Evolutionary conservation across 2,113 vertebrate genomes (phyloP).

Genomic region (Felis catus): DNA sequence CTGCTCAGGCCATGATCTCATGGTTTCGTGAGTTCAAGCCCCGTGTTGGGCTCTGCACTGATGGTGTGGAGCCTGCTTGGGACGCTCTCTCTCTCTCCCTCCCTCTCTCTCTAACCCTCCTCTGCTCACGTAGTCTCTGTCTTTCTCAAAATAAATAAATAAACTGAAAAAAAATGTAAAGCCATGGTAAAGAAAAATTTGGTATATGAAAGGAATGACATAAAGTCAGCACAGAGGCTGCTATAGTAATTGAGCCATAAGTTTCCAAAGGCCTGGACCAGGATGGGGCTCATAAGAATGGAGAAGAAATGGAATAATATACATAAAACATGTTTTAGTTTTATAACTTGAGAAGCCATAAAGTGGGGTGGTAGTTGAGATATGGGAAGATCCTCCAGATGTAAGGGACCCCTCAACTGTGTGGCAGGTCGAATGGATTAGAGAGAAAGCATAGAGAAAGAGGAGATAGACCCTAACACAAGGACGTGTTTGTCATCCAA

Average conservation of each 20-base stretch:
- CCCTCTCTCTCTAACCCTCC: too few species aligned
- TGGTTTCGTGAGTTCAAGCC: too few species aligned
- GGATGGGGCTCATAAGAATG: neutral
- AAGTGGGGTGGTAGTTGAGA: neutral
- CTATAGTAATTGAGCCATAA: neutral
- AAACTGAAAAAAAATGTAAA: neutral
- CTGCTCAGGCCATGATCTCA: too few species aligned
- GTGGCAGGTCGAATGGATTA: neutral
- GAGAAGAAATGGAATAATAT: neutral
- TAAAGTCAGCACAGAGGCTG: neutral
- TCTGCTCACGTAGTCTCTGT: too few species aligned
- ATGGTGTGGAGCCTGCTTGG: too few species aligned
- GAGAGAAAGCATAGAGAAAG: neutral
- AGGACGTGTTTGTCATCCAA: neutral
- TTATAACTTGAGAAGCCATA: neutral
- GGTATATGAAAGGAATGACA: neutral
- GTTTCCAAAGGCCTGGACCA: neutral
- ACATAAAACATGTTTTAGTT: neutral
- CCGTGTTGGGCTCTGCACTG: too few species aligned
- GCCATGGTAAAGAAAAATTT: neutral
- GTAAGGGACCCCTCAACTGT: neutral
- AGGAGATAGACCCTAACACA: neutral
- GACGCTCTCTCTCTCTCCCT: too few species aligned
- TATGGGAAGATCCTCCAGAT: neutral
- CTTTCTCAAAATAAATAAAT: too few species aligned